phyloP scores from a whole-genome alignment of 2,797 vertebrate genomes.

The Pteronotus mesoamericanus region DNA sequence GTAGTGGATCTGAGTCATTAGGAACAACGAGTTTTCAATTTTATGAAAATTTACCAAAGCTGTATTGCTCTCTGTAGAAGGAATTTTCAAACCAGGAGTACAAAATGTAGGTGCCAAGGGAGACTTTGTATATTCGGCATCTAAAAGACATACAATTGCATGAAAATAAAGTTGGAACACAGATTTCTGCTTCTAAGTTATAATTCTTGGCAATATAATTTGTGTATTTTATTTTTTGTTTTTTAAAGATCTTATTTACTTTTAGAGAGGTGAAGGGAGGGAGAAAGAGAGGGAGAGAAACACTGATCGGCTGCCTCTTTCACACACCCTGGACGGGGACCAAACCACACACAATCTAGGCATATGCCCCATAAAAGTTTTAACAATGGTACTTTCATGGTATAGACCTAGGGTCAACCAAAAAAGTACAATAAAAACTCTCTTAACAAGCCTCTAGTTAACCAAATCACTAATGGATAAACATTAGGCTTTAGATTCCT shows the following conservation, averaged over 20 bases:
- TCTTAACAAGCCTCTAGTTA: not conserved
- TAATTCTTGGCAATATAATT: not conserved
- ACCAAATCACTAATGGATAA: not conserved
- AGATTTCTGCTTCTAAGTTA: constrained; percentile 8
- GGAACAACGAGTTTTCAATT: not conserved
- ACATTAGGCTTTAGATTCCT: not conserved
- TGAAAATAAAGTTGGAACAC: constrained; percentile 35
- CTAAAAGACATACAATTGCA: constrained; percentile 55
- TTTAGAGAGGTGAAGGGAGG: not conserved
- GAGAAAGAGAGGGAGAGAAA: not conserved
- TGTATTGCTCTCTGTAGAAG: constrained; percentile 68
- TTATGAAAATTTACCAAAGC: constrained; percentile 55
- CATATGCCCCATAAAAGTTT: too few relatives aligned
- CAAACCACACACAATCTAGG: too few relatives aligned
- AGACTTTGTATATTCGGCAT: constrained; percentile 75
- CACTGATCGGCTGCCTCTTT: too few relatives aligned
- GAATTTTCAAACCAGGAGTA: constrained; percentile 87
- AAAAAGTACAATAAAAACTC: not conserved
- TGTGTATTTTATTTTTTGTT: not conserved
- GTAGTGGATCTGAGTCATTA: constrained; percentile 71
- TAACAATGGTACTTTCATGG: not conserved
- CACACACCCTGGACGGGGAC: too few relatives aligned
- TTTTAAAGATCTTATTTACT: not conserved
- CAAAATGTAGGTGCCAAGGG: constrained; percentile 86
- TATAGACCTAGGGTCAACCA: not conserved